Base-by-base conservation (phyloP, 2,888 invertebrate species). In the Scaptodrosophila latifasciaeformis region DNA sequence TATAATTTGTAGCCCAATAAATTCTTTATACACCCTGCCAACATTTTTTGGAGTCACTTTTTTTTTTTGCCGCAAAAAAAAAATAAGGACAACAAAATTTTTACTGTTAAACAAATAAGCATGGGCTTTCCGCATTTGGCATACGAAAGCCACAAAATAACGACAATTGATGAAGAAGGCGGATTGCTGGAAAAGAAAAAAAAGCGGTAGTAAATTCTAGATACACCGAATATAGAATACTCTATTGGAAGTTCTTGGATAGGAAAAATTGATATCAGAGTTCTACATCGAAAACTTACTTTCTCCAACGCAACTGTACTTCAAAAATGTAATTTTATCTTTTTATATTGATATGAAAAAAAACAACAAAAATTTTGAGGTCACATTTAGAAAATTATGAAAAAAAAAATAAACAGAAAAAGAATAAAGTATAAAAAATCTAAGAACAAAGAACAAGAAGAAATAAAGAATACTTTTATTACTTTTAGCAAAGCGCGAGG, bases 1-100 rank as follows among this genome's bases (percentile, higher is more conserved):
- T 49, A 70, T 75, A 75, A 75, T 72, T 75, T 75, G 76, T 75
- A 69, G 76, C 49, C 72, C 62, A 75, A 76, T 75, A 75, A 75
- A 75, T 70, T 65, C 51, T 56, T 59, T 66, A 62, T 64, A 47
- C 18, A 17, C 15, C 24, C 10, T 42, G 39, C 39, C 9, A 17
- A 5, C 39, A 64, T 61, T 63, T 53, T 59, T 52, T 63, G 35
- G 40, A 2, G 47, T 35, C 29, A 50, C 50, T 44, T 27, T 7
- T 7, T 24, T 24, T 7, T 24, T 3, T 29, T 7, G 30, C 44
- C 13, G 30, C 21, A n/a, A 24, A 24, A 57, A 15, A 48, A 65
- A 62, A 69, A 48, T 52, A 57, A 54, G 54, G 48, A 42, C 29
- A n/a, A 10, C 4, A 5, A 3, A 31, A 31, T n/a, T 9, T 7